phyloP scores from a whole-genome alignment of 2,797 vertebrate species.

The Phoxinus dragarum region DNA sequence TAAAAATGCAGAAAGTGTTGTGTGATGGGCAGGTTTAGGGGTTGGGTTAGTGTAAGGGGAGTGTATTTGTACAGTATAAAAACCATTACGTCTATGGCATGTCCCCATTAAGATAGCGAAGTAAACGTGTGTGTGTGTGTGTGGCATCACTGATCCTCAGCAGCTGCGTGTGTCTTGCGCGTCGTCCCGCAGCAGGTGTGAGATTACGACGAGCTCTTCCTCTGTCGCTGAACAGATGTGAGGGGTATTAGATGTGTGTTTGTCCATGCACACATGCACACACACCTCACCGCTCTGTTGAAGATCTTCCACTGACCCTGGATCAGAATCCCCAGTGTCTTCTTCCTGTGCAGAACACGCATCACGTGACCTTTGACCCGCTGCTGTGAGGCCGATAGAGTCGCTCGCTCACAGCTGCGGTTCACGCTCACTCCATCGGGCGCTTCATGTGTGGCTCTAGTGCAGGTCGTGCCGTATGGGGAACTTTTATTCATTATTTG shows the following conservation, averaged over 20 bases:
- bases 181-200: conserved; percentile 75
- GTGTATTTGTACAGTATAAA: no score
- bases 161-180: conserved; percentile 61
- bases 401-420: neutral
- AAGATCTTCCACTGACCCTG: conserved; percentile 30
- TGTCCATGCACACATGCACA: conserved; percentile 54
- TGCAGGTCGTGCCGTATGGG: neutral
- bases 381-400: neutral
- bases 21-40: no score
- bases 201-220: conserved; percentile 70
- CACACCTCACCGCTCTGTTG: conserved; percentile 20
- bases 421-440: neutral
- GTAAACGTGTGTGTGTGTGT: neutral
- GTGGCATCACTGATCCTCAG: conserved; percentile 58
- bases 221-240: conserved; percentile 72
- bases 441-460: neutral
- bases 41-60: no score
- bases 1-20: no score
- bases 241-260: conserved; percentile 56
- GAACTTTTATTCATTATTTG: neutral
- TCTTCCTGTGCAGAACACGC: conserved; percentile 24
- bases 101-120: no score
- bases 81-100: no score
- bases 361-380: conserved; percentile 17
- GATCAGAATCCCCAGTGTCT: conserved; percentile 10